A percentile compares a stretch with the other conserved stretches of the same genome.
phyloP scores from a whole-genome alignment of 2,888 invertebrate genomes.

The Clanis bilineata region DNA sequence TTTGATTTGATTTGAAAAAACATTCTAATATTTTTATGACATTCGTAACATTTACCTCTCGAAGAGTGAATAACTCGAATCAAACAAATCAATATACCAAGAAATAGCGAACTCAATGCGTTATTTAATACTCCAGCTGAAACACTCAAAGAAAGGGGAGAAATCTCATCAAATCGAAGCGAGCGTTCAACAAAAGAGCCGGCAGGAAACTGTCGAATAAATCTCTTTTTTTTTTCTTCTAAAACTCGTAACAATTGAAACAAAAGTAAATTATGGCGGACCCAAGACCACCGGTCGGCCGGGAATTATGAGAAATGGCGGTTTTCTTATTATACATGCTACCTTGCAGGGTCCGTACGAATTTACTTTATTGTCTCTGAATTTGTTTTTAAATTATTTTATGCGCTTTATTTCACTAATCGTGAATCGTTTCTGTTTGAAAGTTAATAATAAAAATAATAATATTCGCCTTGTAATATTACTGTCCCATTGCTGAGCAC shows the following conservation, averaged over 20 bases:
- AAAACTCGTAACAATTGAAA: conserved; percentile 74
- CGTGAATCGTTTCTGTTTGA: neutral
- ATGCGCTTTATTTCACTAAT: neutral
- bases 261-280: conserved; percentile 73
- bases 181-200: conserved; percentile 44
- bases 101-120: neutral
- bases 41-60: neutral
- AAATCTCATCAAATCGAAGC: conserved; percentile 48
- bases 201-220: conserved; percentile 56
- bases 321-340: conserved; percentile 35
- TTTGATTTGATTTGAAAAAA: too few species aligned
- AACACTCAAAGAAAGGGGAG: conserved; percentile 23
- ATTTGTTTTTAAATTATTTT: conserved; percentile 1
- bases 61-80: neutral
- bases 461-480: too few species aligned
- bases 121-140: conserved; percentile 1
- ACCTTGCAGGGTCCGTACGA: conserved; percentile 1
- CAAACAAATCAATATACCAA: neutral
- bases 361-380: neutral
- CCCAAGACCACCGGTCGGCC: conserved; percentile 41
- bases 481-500: too few species aligned
- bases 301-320: conserved; percentile 70
- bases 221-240: conserved; percentile 57
- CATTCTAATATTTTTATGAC: neutral
- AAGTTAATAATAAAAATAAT: too few species aligned